These are phyloP conservation scores for Holacanthus passer DNA, from an alignment of 2,113 vertebrate species.

Conservation along the genomic window DNA sequence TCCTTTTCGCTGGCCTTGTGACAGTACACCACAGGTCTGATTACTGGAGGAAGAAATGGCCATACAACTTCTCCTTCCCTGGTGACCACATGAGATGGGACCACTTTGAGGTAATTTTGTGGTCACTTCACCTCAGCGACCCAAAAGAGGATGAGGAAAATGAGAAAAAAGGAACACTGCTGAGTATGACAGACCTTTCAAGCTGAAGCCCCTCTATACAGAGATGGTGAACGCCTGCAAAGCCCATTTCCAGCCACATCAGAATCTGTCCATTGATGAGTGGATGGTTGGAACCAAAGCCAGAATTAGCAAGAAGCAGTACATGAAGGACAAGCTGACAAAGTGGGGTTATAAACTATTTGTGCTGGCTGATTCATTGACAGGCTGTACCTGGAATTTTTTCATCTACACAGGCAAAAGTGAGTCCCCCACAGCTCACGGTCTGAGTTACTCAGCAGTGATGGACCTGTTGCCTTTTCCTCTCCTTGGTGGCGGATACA, in stretches of 20 bases:
- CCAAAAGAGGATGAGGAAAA: neutral
- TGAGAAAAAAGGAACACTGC: neutral
- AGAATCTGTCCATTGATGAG: neutral
- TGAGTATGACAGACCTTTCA: neutral
- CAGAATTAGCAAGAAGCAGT: neutral
- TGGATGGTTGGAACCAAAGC: slow-evolving; percentile 6
- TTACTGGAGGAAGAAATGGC: neutral
- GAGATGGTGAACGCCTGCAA: neutral
- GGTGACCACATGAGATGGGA: neutral
- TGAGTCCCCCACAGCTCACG: neutral
- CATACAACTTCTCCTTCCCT: neutral
- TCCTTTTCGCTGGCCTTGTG: neutral
- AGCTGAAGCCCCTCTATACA: neutral
- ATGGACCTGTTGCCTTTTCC: neutral
- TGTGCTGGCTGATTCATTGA: neutral
- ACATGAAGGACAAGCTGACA: neutral
- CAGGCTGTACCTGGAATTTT: neutral
- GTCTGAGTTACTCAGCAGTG: neutral
- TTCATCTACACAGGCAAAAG: neutral
- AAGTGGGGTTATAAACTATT: neutral
- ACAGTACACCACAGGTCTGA: neutral
- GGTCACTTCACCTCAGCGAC: neutral
- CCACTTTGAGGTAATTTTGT: neutral
- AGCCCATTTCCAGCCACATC: neutral
- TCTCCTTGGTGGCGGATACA: neutral